These are phyloP conservation scores for rabbit (Oryctolagus cuniculus) DNA, from an alignment of 2,113 vertebrate genomes.

Conservation along the genomic window mOryCun1.1 NC_091433.1:26726501-26727000, in stretches of 20 bases:
- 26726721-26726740: not conserved
- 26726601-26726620: not conserved
- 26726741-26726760: not conserved
- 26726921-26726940: not conserved
- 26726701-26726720: not conserved
- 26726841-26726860: not conserved
- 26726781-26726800: not conserved
- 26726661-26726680: not conserved
- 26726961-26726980: not conserved
- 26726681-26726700: not conserved
- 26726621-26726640: not conserved
- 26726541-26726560: not conserved
- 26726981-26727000: not conserved
- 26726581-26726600: not conserved
- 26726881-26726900: not conserved
- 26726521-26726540: not conserved
- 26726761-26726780: not conserved
- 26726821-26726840: not conserved
- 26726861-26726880: not conserved
- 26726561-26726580: not conserved
- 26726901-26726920: not conserved
- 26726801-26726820: not conserved
- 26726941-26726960: not conserved
- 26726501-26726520: not conserved
- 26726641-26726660: not conserved